Evolutionary conservation across 2,797 vertebrate species (phyloP).

Genomic region (Hafferia zeledoni): DNA sequence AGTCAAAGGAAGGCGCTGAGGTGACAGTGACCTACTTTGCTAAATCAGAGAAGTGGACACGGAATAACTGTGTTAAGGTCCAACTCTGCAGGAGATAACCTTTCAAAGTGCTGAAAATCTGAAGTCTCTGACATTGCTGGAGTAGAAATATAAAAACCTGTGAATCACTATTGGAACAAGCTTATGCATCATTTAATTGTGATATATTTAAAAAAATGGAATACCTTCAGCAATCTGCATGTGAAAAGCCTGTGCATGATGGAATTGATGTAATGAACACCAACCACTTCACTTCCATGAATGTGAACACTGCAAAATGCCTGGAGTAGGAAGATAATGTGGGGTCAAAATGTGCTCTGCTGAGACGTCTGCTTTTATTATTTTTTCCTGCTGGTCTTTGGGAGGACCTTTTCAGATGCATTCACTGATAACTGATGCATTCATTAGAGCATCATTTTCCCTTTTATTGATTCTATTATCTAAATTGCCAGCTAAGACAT

Average conservation of each 20-base stretch:
- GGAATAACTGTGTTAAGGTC: neutral
- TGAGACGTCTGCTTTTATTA: neutral
- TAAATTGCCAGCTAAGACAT: neutral
- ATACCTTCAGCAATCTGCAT: neutral
- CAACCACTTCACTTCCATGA: neutral
- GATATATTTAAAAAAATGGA: neutral
- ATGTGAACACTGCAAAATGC: neutral
- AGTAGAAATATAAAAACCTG: neutral
- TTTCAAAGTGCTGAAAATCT: neutral
- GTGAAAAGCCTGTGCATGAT: neutral
- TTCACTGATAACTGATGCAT: neutral
- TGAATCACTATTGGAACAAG: neutral
- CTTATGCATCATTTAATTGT: neutral
- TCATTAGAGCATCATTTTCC: neutral
- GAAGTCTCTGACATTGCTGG: neutral
- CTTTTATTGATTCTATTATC: neutral
- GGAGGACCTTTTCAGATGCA: neutral
- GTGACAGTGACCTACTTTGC: constrained; percentile 20
- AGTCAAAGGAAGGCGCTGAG: constrained; percentile 6
- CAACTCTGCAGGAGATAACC: neutral
- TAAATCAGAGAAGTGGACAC: neutral
- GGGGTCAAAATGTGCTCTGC: neutral
- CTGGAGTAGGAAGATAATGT: neutral
- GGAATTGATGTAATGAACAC: neutral
- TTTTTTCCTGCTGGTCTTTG: neutral